Percentiles rank a stretch among this genome's conserved stretches.
These are phyloP conservation scores for Cyprinella venusta DNA, from an alignment of 2,797 vertebrate species.

Conservation along the genomic window DNA sequence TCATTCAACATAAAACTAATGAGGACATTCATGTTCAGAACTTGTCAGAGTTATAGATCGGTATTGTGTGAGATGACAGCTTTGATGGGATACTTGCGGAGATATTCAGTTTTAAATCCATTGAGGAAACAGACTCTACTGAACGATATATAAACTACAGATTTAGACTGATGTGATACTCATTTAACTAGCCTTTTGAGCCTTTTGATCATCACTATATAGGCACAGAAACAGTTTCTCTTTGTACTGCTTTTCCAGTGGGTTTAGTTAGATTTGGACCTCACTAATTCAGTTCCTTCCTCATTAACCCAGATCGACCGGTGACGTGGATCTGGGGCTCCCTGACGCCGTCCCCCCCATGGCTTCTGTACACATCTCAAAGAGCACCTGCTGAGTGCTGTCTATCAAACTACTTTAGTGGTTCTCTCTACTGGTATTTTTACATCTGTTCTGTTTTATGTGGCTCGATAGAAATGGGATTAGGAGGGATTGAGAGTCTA, in stretches of 20 bases:
- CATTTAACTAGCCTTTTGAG: not conserved
- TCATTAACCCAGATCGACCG: conserved; percentile 28
- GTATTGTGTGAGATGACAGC: conserved; percentile 1
- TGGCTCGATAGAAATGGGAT: not conserved
- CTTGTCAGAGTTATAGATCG: conserved; percentile 29
- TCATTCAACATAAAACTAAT: conserved; percentile 23
- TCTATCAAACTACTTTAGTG: conserved; percentile 30
- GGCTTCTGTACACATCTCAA: not conserved
- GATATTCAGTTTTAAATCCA: not conserved
- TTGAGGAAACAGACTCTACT: conserved; percentile 2
- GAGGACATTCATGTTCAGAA: conserved; percentile 1
- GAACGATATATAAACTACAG: not conserved
- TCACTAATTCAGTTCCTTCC: conserved; percentile 7
- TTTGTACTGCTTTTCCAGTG: not conserved
- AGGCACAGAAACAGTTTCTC: not conserved
- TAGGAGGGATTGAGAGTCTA: not conserved
- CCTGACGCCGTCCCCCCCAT: conserved; percentile 4
- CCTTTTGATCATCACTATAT: conserved; percentile 4
- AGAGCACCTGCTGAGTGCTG: conserved; percentile 20
- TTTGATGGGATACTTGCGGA: conserved; percentile 8
- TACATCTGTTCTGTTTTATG: conserved; percentile 8
- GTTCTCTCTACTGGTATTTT: conserved; percentile 11
- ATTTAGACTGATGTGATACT: conserved; percentile 13
- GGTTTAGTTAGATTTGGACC: not conserved
- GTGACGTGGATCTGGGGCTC: conserved; percentile 18